Conservation (phyloP, 2,797 vertebrate genomes). For the Benthosema pterotum region DNA sequence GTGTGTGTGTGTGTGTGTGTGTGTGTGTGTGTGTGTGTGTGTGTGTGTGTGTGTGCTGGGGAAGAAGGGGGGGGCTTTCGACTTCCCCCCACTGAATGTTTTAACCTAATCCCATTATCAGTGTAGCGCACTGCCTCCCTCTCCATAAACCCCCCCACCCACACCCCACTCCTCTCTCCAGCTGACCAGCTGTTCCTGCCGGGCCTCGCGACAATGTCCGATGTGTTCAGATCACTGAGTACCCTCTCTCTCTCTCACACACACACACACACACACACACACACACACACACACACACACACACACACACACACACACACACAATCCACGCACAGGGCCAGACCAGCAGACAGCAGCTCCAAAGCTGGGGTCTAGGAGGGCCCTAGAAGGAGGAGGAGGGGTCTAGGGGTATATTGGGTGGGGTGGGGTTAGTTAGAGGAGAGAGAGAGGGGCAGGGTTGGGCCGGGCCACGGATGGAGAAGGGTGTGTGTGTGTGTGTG, state of each 20-base stretch:
- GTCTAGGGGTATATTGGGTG: constrained; percentile 40
- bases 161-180: constrained; percentile 79
- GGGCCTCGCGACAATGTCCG: constrained; percentile 94
- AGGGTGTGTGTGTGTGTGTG: no score
- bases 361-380: constrained; percentile 79
- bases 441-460: constrained; percentile 32
- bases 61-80: constrained; percentile 26
- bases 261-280: constrained; percentile 2
- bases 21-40: no score
- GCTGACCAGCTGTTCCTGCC: constrained; percentile 98
- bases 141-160: constrained; percentile 46
- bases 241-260: constrained; percentile 58
- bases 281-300: not conserved
- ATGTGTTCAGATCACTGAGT: constrained; percentile 92
- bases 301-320: constrained; percentile 5
- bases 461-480: no score
- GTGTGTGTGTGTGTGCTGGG: not conserved
- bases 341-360: constrained; percentile 80
- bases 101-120: constrained; percentile 90
- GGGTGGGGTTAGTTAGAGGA: constrained; percentile 30
- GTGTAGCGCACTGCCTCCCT: constrained; percentile 82
- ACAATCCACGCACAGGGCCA: constrained; percentile 67
- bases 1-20: no score
- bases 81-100: constrained; percentile 76
- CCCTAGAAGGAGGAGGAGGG: constrained; percentile 65